Base-by-base conservation (phyloP, 2,797 vertebrate genomes). In the Alectoris magna region DNA sequence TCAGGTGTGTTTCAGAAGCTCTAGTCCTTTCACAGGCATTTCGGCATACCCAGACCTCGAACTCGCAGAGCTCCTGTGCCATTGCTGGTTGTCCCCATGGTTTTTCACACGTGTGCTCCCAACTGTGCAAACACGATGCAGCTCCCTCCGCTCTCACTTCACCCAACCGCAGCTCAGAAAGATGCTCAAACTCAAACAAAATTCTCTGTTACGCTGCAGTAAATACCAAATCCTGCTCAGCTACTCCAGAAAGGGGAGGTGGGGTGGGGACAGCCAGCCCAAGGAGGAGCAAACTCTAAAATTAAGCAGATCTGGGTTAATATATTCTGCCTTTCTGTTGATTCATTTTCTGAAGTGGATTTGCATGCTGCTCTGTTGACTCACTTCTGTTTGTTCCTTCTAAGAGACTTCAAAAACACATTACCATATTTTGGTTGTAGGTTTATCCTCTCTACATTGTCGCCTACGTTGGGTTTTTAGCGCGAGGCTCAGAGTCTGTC, bases 391-490 rank as follows among this genome's bases (percentile, higher is more conserved):
- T 96, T 96, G 94, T 95, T 92, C 83, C 76, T 90, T 92, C 82
- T 43, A 73, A 12, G 53, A 94, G 95, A 46, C 92, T 96, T 95
- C 85, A 95, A 78, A 95, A 85, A 83, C 87, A 44, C 76, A 95
- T 94, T 95, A 93, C 76, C 79, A 64, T 95, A 75, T 96, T 95
- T 93, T 81, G 89, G 93, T 91, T 93, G 94, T 93, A 95, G 94
- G 94, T 95, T 96, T 96, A 96, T 96, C 95, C 95, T 96, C 94
- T 92, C 93, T 92, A 94, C 91, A 63, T 94, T 77, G 85, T 94
- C 94, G 74, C 95, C 95, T 95, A 93, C 94, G 60, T 92, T 36
- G 43, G 71, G 93, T 92, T 95, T 92, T 91, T 95, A 94, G 93
- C 62, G 83, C 7, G 83, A 90, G 93, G 86, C 94, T 93, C 89